phyloP scores from a whole-genome alignment of 2,888 invertebrate species.

The Hemithea aestivaria region DNA sequence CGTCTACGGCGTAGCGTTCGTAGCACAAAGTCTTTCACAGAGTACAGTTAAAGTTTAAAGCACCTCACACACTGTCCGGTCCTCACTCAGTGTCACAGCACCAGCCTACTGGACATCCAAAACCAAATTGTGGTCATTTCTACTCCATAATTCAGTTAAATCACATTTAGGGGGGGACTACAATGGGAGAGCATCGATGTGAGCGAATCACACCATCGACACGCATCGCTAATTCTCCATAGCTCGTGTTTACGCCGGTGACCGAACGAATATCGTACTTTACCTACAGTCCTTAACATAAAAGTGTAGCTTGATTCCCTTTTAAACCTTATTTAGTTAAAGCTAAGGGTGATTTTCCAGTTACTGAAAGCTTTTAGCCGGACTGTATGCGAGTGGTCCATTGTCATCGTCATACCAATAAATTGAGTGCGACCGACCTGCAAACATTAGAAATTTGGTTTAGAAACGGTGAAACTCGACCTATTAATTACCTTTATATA shows the following conservation, averaged over 20 bases:
- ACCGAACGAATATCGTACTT: slow-evolving; percentile 56
- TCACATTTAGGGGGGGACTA: slow-evolving; percentile 73
- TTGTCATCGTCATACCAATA: slow-evolving; percentile 26
- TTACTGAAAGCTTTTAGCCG: slow-evolving; percentile 5
- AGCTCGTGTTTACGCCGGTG: slow-evolving; percentile 52
- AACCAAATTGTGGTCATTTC: slow-evolving; percentile 72
- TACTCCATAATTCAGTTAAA: slow-evolving; percentile 76
- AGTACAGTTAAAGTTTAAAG: slow-evolving; percentile 39
- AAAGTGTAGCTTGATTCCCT: neutral
- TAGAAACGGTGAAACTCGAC: slow-evolving; percentile 9
- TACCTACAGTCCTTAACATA: slow-evolving; percentile 39
- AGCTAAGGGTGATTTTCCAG: neutral
- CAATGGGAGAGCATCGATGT: slow-evolving; percentile 75
- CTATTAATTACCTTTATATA: slow-evolving; percentile 4
- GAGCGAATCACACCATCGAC: slow-evolving; percentile 76
- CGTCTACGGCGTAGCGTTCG: slow-evolving; percentile 57
- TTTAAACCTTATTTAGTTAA: slow-evolving; percentile 12
- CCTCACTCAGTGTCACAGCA: slow-evolving; percentile 32
- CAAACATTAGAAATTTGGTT: slow-evolving; percentile 23
- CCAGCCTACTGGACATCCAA: slow-evolving; percentile 59
- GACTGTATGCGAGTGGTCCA: slow-evolving; percentile 20
- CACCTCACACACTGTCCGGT: slow-evolving; percentile 37
- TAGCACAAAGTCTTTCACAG: slow-evolving; percentile 49
- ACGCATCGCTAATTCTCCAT: slow-evolving; percentile 74
- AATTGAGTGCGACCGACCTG: slow-evolving; percentile 28